phyloP scores from a whole-genome alignment of 2,113 vertebrate species.

The Sapayoa aenigma region DNA sequence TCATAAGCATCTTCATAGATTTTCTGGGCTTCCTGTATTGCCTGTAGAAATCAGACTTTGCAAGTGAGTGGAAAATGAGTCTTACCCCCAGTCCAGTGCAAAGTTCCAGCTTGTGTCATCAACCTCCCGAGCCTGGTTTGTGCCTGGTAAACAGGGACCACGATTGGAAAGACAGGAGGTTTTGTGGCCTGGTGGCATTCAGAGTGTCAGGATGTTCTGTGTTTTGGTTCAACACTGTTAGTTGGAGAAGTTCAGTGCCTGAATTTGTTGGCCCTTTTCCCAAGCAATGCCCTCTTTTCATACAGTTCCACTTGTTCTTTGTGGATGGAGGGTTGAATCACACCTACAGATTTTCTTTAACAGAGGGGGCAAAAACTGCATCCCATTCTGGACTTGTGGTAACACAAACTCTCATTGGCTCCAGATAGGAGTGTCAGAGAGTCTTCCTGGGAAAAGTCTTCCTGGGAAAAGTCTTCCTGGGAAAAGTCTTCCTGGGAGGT shows the following conservation, averaged over 20 bases:
- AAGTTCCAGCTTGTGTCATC: background rate
- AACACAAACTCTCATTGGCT: background rate
- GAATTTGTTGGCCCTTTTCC: background rate
- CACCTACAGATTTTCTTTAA: background rate
- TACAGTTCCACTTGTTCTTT: background rate
- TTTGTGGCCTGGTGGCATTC: background rate
- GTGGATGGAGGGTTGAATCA: background rate
- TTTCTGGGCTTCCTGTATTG: constrained; percentile 84
- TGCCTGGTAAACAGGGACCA: background rate
- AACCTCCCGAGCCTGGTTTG: background rate
- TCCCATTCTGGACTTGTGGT: background rate
- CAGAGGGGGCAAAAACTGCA: background rate
- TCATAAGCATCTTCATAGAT: constrained; percentile 83
- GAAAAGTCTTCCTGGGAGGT: background rate
- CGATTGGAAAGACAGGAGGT: background rate
- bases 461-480: background rate
- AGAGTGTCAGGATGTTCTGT: background rate
- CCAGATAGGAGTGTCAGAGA: background rate
- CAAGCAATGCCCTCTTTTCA: background rate
- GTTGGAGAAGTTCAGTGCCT: background rate
- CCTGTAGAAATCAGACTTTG: constrained; percentile 74
- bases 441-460: background rate
- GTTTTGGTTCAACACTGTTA: background rate
- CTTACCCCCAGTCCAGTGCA: background rate
- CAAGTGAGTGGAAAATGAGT: background rate